Conservation (phyloP, 2,888 invertebrate species). For the Plebejus argus region DNA sequence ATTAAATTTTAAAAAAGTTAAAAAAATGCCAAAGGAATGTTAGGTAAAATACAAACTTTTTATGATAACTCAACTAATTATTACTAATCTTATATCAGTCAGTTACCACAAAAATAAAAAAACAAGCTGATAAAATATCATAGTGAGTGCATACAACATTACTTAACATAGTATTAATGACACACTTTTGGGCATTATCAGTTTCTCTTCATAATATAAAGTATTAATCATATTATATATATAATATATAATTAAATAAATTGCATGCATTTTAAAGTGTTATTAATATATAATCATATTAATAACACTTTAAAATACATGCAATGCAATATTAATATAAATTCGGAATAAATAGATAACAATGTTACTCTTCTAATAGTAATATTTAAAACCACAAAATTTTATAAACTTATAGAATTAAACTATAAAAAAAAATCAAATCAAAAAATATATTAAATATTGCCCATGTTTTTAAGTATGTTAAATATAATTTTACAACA, state of each 20-base stretch:
- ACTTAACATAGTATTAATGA: not conserved
- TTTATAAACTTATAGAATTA: not conserved
- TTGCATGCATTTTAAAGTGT: too few relatives aligned
- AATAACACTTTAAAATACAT: not conserved
- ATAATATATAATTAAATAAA: too few relatives aligned
- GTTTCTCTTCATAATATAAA: too few relatives aligned
- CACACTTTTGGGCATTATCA: not conserved
- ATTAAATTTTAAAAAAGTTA: constrained; percentile 1
- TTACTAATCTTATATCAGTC: not conserved
- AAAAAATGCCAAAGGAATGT: constrained; percentile 34
- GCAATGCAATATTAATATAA: not conserved
- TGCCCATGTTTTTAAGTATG: not conserved
- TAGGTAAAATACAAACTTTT: constrained; percentile 13
- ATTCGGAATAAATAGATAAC: not conserved
- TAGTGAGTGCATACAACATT: not conserved
- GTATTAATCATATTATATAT: too few relatives aligned
- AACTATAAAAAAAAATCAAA: not conserved
- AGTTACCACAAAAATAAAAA: not conserved
- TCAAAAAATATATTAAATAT: not conserved
- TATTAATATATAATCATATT: too few relatives aligned
- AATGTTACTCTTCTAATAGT: not conserved
- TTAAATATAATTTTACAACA: not conserved
- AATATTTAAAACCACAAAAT: not conserved
- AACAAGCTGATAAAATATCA: not conserved
- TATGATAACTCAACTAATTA: not conserved